Evolutionary conservation across 2,797 vertebrate genomes (phyloP), one percentile per base, ranked within the genome.

Genomic region (Enteromius paludinosus): DNA sequence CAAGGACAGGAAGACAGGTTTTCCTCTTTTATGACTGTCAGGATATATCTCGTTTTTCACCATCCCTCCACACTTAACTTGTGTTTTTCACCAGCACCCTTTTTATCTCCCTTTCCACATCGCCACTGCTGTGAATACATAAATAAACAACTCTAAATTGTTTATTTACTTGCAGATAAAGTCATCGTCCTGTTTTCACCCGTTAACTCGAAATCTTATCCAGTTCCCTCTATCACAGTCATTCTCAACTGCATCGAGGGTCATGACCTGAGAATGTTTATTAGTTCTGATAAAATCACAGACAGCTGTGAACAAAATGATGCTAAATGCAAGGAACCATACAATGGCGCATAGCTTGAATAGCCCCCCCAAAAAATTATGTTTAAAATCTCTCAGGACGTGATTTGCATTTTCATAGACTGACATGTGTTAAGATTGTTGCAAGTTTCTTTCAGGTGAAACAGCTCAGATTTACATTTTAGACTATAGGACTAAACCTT

Each of bases 1-100:
- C 93, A 94, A 93, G 90, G 93, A 93, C 94, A 92, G 94, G 93
- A 95, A 94, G 87, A 35, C 84, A 47, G 87, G 88, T 93, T 90
- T 95, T 94, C 93, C 93, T 93, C 81, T 61, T 23, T 64, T 47
- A 14, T 69, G 76, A 74, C 71, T 82, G 38, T 74, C 87, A 84
- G 86, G 84, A 88, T 81, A 81, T 81, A 86, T 70, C 79, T 52
- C 0, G 33, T 49, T 30, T 79, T 77, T 47, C 35, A 81, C 28
- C 69, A 30, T 62, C 25, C 64, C 18, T 23, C 66, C 23, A 45
- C 59, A 56, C n/a, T 69, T 28, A 47, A 47, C 41, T 64, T 1
- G 17, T 15, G 30, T 59, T 4, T 76, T 82, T 28, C 14, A 56
- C 30, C 23, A 66, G 45, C 41, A 54, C 61, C 28, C n/a, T 23